Conservation (phyloP, 2,113 vertebrate genomes). For the Gambusia holbrooki region DNA sequence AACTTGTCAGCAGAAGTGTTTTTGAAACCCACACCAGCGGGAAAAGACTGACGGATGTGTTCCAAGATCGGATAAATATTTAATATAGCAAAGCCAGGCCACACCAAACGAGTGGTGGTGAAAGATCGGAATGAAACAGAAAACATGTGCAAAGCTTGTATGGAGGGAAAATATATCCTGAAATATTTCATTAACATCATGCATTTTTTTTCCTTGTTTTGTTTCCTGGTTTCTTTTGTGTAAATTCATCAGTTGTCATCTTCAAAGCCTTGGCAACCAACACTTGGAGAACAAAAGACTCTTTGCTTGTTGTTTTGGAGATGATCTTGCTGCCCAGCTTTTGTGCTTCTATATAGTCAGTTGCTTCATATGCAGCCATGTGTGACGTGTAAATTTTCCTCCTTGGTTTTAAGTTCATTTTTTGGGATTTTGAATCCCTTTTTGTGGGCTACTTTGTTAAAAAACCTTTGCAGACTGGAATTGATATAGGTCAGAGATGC, state of each 20-base stretch:
- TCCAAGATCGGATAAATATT: slow-evolving; percentile 74
- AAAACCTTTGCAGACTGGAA: not conserved
- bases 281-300: slow-evolving; percentile 55
- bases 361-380: slow-evolving; percentile 41
- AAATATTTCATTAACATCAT: slow-evolving; percentile 47
- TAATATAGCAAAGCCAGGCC: slow-evolving; percentile 66
- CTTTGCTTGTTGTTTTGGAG: slow-evolving; percentile 46
- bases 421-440: not conserved
- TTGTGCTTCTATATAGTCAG: slow-evolving; percentile 44
- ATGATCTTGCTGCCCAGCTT: slow-evolving; percentile 41
- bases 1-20: slow-evolving; percentile 68
- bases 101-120: slow-evolving; percentile 53
- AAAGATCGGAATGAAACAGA: slow-evolving; percentile 50
- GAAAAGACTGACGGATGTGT: slow-evolving; percentile 57
- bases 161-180: slow-evolving; percentile 35
- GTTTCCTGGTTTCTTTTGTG: slow-evolving; percentile 43
- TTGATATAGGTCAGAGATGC: slow-evolving; percentile 34
- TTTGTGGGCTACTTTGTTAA: not conserved
- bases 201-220: not conserved
- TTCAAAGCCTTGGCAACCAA: slow-evolving; percentile 62
- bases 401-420: not conserved
- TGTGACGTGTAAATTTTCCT: slow-evolving; percentile 36
- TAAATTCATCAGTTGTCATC: slow-evolving; percentile 55
- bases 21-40: slow-evolving; percentile 71
- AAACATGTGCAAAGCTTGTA: slow-evolving; percentile 53